Base-by-base conservation (phyloP, 2,888 invertebrate species). In the Cosmopolites sordidus region DNA sequence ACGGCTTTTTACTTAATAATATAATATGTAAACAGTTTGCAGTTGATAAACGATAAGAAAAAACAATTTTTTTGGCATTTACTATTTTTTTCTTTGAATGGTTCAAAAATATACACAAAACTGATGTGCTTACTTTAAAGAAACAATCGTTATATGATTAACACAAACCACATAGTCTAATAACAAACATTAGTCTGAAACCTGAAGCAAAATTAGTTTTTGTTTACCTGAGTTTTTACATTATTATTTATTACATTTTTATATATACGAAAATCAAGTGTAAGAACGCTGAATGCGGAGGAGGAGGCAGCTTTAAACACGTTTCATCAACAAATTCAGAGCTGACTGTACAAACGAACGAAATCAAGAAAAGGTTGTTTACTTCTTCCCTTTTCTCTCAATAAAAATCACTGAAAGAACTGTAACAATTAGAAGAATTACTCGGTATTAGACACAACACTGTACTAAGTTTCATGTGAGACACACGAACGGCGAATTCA, bases 1-100 rank as follows among this genome's bases (percentile, higher is more conserved):
- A 54, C 50, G 57, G 57, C 57, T 50, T 22, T 22, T 53, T 54
- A 56, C 56, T 53, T 52, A 53, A 45, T 50, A 53, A 53, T 50
- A 56, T 49, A 52, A 51, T 57, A 50, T 54, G 50, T 57, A 57
- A 57, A 57, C 57, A 57, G 57, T 57, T 57, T 54, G 53, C 29
- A 50, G 46, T 48, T 48, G 51, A 57, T 54, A 54, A 54, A 54
- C 48, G 49, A 53, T 54, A 48, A 53, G 38, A 44, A 51, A n/a
- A 56, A 57, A 50, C 53, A 57, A 54, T 39, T 41, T 54, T 54
- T 57, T 57, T 57, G 53, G 57, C 50, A 54, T 57, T 57, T 54
- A 54, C 51, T 57, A 54, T 49, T 39, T 51, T 48, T 52, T 52
- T 56, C 12, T 56, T 50, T 47, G 52, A 44, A 57, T 54, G 57